A percentile compares a stretch with the other conserved stretches of the same genome.
phyloP scores from a whole-genome alignment of 2,113 vertebrate genomes.

The Chionis minor region DNA sequence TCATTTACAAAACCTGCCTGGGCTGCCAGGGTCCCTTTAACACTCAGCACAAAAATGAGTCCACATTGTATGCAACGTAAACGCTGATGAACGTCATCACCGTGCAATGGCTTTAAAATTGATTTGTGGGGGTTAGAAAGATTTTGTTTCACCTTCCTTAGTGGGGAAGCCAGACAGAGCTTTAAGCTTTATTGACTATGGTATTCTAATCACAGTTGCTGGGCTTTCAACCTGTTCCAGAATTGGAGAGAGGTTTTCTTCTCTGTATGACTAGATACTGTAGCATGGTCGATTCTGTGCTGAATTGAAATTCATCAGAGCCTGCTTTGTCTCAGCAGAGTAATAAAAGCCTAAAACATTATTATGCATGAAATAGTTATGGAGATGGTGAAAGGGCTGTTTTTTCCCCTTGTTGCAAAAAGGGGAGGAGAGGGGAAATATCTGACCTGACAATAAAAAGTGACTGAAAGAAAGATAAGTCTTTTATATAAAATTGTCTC shows the following conservation, averaged over 20 bases:
- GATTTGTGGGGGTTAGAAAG: slow-evolving; percentile 20
- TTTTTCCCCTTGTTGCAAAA: neutral
- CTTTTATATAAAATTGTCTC: neutral
- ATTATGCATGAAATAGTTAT: slow-evolving; percentile 76
- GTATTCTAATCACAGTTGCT: slow-evolving; percentile 48
- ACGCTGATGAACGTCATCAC: neutral
- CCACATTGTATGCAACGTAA: neutral
- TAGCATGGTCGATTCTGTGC: slow-evolving; percentile 25
- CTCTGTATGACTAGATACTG: slow-evolving; percentile 34
- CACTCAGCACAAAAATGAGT: neutral
- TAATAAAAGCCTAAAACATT: slow-evolving; percentile 75
- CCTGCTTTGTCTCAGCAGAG: slow-evolving; percentile 66
- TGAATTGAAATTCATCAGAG: slow-evolving; percentile 74
- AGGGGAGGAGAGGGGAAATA: neutral
- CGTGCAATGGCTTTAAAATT: neutral
- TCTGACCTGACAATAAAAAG: slow-evolving; percentile 21
- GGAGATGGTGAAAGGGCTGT: slow-evolving; percentile 5
- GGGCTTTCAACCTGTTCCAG: slow-evolving; percentile 50
- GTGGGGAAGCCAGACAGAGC: slow-evolving; percentile 41
- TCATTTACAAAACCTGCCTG: slow-evolving; percentile 12
- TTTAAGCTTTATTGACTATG: slow-evolving; percentile 63
- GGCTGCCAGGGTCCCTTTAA: slow-evolving; percentile 4
- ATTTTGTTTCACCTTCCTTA: slow-evolving; percentile 50
- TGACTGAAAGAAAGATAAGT: neutral
- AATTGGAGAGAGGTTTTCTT: slow-evolving; percentile 45